A percentile compares a stretch with the other conserved stretches of the same genome.
phyloP scores from a whole-genome alignment of 1,140 invertebrate genomes.

The Drosophila punjabiensis region DNA sequence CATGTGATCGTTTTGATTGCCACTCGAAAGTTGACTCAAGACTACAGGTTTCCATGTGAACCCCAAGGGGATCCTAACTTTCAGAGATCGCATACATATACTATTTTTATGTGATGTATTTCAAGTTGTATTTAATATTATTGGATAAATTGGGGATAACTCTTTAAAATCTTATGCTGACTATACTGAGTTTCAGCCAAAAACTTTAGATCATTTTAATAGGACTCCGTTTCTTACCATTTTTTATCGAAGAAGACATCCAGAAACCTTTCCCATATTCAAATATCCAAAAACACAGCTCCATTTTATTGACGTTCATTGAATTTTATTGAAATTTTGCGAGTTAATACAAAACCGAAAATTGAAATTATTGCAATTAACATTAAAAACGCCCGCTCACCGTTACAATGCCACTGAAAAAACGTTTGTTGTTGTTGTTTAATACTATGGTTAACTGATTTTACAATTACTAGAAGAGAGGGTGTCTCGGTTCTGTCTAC shows the following conservation, averaged over 20 bases:
- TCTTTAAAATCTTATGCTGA: neutral
- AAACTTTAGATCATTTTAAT: neutral
- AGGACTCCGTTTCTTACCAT: neutral
- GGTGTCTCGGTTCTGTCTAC: conserved; percentile 74
- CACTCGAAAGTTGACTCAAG: conserved; percentile 23
- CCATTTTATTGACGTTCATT: conserved; percentile 71
- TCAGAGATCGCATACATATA: neutral
- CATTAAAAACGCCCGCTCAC: conserved; percentile 74
- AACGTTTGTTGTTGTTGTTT: conserved; percentile 75
- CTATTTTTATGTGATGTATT: neutral
- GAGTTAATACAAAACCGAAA: conserved; percentile 80
- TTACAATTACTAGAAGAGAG: conserved; percentile 74
- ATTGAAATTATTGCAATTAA: conserved; percentile 76
- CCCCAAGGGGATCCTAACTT: conserved; percentile 25
- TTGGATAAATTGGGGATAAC: neutral
- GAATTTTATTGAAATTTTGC: conserved; percentile 82
- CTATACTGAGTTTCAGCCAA: neutral
- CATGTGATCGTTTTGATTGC: conserved; percentile 12
- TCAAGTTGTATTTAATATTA: neutral
- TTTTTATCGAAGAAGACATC: neutral
- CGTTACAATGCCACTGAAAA: conserved; percentile 79
- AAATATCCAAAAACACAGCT: neutral
- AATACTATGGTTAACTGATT: conserved; percentile 83
- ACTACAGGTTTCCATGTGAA: conserved; percentile 2
- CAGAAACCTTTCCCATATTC: neutral